Percentiles rank a stretch among this genome's conserved stretches.
Evolutionary conservation across 2,888 invertebrate species (phyloP).

Genomic region (Eristalis arbustorum): DNA sequence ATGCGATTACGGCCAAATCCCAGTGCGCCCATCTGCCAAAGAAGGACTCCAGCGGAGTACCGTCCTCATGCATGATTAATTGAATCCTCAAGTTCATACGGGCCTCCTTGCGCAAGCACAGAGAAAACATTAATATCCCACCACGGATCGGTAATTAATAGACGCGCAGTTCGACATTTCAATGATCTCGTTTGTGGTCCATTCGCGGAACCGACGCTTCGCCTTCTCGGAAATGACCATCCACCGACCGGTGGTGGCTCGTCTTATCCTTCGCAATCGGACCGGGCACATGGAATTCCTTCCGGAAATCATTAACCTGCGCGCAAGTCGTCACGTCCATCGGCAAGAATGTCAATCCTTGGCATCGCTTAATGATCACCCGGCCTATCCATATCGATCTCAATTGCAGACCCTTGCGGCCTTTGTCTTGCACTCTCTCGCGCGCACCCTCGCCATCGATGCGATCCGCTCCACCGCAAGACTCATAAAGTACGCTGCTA

Average conservation of each 20-base stretch:
- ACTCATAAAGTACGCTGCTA: constrained; percentile 48
- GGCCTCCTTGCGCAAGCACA: background rate
- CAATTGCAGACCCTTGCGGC: constrained; percentile 4
- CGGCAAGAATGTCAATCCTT: constrained; percentile 44
- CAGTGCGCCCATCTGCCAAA: background rate
- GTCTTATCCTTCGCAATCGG: constrained; percentile 16
- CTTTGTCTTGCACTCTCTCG: background rate
- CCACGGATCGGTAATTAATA: constrained; percentile 43
- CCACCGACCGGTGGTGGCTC: background rate
- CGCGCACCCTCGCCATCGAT: background rate
- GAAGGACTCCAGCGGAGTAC: background rate
- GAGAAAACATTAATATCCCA: constrained; percentile 37
- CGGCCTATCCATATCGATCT: constrained; percentile 8
- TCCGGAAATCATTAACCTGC: constrained; percentile 66
- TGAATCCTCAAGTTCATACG: background rate
- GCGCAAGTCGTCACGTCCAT: constrained; percentile 29
- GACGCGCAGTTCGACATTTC: constrained; percentile 28
- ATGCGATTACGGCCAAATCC: background rate
- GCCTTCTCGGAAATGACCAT: constrained; percentile 37
- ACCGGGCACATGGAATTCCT: constrained; percentile 50
- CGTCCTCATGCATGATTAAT: background rate
- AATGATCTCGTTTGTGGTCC: constrained; percentile 17
- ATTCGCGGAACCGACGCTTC: constrained; percentile 3
- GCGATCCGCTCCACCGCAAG: constrained; percentile 27
- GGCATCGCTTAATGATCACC: constrained; percentile 46